Conservation (phyloP, 2,888 invertebrate genomes). For the Eurois occulta region DNA sequence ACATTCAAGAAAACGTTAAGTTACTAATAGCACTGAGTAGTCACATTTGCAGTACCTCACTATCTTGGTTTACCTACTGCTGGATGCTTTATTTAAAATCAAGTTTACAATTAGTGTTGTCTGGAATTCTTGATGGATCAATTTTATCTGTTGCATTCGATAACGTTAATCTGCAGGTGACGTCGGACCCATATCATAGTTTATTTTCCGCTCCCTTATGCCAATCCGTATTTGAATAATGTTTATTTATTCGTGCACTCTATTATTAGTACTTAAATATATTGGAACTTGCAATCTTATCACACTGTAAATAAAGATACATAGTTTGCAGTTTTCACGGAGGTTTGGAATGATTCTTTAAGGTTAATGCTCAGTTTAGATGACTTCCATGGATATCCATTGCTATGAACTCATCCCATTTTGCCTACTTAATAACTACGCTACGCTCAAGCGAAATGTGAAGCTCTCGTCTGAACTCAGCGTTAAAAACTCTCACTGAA, state of each 20-base stretch:
- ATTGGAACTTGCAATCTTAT: constrained; percentile 23
- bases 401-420: neutral
- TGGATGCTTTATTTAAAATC: constrained; percentile 19
- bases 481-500: constrained; percentile 6
- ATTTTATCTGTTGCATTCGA: constrained; percentile 44
- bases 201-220: constrained; percentile 45
- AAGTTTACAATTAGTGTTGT: constrained; percentile 35
- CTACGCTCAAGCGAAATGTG: neutral
- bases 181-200: constrained; percentile 34
- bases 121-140: constrained; percentile 46
- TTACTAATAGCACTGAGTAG: neutral
- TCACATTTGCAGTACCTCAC: neutral
- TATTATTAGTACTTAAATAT: constrained; percentile 26
- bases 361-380: neutral
- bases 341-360: neutral
- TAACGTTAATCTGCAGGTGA: constrained; percentile 45
- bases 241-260: constrained; percentile 31
- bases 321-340: neutral
- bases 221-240: constrained; percentile 34
- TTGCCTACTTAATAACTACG: neutral
- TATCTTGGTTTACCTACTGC: neutral
- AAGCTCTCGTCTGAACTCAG: neutral
- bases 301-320: constrained; percentile 15
- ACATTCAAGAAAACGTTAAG: neutral
- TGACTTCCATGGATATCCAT: neutral